phyloP scores from a whole-genome alignment of 2,113 vertebrate species.

The Phodopus roborovskii region DNA sequence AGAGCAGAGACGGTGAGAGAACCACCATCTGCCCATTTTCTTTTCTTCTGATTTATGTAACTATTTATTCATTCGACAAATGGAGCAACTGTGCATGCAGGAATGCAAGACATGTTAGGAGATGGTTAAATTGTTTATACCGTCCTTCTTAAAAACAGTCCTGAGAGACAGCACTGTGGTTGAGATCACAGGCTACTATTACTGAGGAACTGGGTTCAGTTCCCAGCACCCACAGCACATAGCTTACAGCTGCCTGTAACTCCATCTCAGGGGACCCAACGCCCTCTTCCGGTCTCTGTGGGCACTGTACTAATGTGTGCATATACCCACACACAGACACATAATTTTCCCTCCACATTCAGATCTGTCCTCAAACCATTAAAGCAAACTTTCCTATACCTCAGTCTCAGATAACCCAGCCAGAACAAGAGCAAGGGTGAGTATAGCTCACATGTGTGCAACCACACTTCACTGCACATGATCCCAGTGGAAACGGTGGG shows the following conservation, averaged over 20 bases:
- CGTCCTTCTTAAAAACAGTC: background rate
- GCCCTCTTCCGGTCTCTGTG: background rate
- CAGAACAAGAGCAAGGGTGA: background rate
- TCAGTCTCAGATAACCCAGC: background rate
- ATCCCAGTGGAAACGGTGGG: constrained; percentile 45
- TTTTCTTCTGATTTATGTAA: background rate
- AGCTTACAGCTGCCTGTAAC: background rate
- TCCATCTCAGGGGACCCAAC: background rate
- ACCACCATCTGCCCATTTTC: background rate
- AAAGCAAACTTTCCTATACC: background rate
- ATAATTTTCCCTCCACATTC: background rate
- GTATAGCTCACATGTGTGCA: background rate
- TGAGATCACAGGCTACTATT: too few species aligned
- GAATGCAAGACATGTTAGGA: background rate
- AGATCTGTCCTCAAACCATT: background rate
- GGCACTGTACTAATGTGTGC: background rate
- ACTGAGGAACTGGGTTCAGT: background rate
- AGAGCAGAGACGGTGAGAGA: background rate
- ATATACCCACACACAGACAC: background rate
- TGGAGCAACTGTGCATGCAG: accelerated
- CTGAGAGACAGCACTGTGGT: background rate
- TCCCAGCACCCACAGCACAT: background rate
- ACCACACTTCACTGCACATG: background rate
- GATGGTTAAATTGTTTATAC: background rate
- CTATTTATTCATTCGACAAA: background rate